A percentile compares a stretch with the other conserved stretches of the same genome.
Evolutionary conservation across 2,797 vertebrate genomes (phyloP).

Genomic region (Myotis myotis): DNA sequence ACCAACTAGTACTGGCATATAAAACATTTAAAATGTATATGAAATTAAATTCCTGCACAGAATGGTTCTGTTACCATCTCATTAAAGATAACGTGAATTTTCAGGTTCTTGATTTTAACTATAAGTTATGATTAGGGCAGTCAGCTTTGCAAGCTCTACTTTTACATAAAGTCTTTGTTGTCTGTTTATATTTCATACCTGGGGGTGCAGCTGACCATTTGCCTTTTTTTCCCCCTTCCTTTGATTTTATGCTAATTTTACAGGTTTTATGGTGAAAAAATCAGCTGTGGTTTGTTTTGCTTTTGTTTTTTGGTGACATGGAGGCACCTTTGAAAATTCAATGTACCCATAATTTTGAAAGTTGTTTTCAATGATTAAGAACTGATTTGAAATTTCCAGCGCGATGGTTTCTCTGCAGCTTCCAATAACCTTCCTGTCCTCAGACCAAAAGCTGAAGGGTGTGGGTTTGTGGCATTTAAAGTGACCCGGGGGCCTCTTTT

Average conservation of each 20-base stretch:
- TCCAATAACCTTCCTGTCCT: not conserved
- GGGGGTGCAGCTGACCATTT: not conserved
- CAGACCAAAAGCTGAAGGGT: not conserved
- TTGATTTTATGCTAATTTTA: not conserved
- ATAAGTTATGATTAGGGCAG: not conserved
- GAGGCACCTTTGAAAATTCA: constrained; percentile 10
- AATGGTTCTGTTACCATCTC: not conserved
- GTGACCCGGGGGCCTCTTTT: not conserved
- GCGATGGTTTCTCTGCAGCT: not conserved
- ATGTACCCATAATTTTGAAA: not conserved
- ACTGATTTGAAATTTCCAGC: not conserved
- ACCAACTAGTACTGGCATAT: not conserved
- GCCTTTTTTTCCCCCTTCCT: not conserved
- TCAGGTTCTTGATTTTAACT: not conserved
- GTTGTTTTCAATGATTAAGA: not conserved
- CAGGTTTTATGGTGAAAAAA: not conserved
- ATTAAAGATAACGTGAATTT: not conserved
- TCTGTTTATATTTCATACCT: not conserved
- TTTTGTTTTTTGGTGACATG: not conserved
- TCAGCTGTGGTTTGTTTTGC: not conserved
- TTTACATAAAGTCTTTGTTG: not conserved
- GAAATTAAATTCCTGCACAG: not conserved
- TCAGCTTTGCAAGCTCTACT: not conserved
- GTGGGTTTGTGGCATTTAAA: not conserved
- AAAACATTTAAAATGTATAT: not conserved